Conservation (phyloP, 2,797 vertebrate genomes). For the Neoniphon sammara region DNA sequence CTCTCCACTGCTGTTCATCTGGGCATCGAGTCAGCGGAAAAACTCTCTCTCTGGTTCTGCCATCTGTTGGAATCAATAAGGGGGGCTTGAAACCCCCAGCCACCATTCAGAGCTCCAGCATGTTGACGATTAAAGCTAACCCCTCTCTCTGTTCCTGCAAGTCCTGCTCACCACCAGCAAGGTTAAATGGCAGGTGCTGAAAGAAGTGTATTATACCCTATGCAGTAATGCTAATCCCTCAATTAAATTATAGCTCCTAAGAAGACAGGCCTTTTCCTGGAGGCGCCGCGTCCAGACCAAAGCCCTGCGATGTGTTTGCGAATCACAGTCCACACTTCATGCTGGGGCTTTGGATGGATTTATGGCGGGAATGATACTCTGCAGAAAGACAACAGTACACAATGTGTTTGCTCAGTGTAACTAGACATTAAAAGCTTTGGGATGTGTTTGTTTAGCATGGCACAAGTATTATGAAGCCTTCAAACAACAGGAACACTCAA, state of each 20-base stretch:
- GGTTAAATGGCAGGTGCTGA: conserved; percentile 84
- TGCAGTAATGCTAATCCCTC: conserved; percentile 82
- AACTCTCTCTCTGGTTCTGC: conserved; percentile 73
- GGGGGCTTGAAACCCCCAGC: conserved; percentile 67
- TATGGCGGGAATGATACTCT: conserved; percentile 67
- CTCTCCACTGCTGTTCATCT: conserved; percentile 80
- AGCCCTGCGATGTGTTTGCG: conserved; percentile 68
- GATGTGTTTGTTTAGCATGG: conserved; percentile 74
- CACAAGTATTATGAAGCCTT: conserved; percentile 62
- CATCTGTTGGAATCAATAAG: conserved; percentile 84
- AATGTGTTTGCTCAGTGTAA: conserved; percentile 73
- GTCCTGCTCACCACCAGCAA: conserved; percentile 76
- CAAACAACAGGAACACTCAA: conserved; percentile 69
- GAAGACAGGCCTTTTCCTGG: conserved; percentile 72
- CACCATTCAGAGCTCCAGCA: conserved; percentile 72
- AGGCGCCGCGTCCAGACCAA: conserved; percentile 62
- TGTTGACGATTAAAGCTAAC: conserved; percentile 81
- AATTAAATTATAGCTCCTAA: conserved; percentile 81
- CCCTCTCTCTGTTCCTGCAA: conserved; percentile 74
- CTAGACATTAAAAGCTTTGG: conserved; percentile 78
- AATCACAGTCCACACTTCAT: conserved; percentile 69
- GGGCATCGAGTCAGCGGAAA: conserved; percentile 80
- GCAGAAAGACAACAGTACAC: conserved; percentile 75
- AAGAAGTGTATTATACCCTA: conserved; percentile 79
- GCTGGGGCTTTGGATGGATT: conserved; percentile 78